Evolutionary conservation across 2,888 invertebrate genomes (phyloP).

Genomic region (Trachelus tabidus): DNA sequence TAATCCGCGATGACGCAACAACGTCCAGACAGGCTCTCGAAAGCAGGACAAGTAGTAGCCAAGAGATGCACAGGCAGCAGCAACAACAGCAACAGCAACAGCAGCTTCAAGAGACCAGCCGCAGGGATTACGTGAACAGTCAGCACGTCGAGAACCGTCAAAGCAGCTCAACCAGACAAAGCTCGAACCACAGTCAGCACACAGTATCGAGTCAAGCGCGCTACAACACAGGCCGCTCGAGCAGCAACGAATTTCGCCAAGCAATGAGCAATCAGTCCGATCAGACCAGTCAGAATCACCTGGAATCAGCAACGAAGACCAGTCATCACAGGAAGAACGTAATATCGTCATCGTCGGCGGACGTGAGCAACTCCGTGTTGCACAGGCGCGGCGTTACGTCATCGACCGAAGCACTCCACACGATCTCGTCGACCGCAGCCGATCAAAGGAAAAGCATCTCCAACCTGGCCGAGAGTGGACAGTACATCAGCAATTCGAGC

Average conservation of each 20-base stretch:
- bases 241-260: constrained; percentile 70
- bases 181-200: constrained; percentile 56
- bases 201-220: constrained; percentile 65
- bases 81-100: constrained; percentile 15
- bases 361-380: constrained; percentile 80
- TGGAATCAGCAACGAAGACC: constrained; percentile 38
- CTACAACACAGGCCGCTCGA: constrained; percentile 61
- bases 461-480: constrained; percentile 80
- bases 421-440: constrained; percentile 77
- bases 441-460: constrained; percentile 85
- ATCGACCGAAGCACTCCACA: constrained; percentile 79
- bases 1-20: constrained; percentile 25
- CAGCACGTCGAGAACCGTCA: constrained; percentile 45
- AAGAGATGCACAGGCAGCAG: constrained; percentile 24
- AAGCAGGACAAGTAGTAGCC: constrained; percentile 26
- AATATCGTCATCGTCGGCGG: constrained; percentile 77
- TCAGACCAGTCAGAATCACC: constrained; percentile 32
- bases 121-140: constrained; percentile 52
- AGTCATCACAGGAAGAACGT: constrained; percentile 80
- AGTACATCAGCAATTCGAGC: constrained; percentile 74
- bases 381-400: constrained; percentile 79
- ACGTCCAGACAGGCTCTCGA: constrained; percentile 35
- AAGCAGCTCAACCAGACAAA: constrained; percentile 26
- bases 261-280: constrained; percentile 62
- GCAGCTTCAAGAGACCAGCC: constrained; percentile 37